These are phyloP conservation scores for Maniola hyperantus DNA, from an alignment of 2,888 invertebrate genomes.

Conservation along the genomic window DNA sequence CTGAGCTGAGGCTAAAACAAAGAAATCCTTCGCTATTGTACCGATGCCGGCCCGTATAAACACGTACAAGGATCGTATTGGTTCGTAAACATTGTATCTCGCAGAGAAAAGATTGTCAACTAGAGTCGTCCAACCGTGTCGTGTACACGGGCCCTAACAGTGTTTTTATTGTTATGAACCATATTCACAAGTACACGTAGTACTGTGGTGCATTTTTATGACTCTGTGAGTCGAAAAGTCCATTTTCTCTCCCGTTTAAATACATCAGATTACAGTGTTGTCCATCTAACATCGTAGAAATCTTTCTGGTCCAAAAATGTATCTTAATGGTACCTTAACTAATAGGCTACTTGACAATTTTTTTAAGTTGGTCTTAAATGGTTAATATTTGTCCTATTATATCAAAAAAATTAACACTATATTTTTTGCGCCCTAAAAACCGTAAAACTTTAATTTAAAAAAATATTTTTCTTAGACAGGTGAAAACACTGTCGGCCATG, in stretches of 20 bases:
- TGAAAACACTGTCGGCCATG: no score
- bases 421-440: no score
- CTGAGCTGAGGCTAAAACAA: background rate
- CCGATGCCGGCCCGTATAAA: background rate
- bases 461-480: no score
- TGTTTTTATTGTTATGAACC: conserved; percentile 12
- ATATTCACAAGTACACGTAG: conserved; percentile 13
- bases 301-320: background rate
- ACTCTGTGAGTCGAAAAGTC: conserved; percentile 17
- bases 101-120: conserved; percentile 4
- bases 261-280: conserved; percentile 8
- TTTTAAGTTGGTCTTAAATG: no score
- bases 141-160: conserved; percentile 11
- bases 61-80: background rate
- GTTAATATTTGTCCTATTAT: no score
- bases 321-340: no score
- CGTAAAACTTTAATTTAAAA: no score
- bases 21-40: background rate
- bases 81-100: background rate
- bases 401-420: no score
- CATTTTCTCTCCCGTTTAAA: conserved; percentile 9
- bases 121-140: background rate
- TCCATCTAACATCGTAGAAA: background rate
- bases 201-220: conserved; percentile 13
- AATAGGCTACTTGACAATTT: no score